These are phyloP conservation scores for Tylochromis polylepis DNA, from an alignment of 2,113 vertebrate species.

Conservation along the genomic window DNA sequence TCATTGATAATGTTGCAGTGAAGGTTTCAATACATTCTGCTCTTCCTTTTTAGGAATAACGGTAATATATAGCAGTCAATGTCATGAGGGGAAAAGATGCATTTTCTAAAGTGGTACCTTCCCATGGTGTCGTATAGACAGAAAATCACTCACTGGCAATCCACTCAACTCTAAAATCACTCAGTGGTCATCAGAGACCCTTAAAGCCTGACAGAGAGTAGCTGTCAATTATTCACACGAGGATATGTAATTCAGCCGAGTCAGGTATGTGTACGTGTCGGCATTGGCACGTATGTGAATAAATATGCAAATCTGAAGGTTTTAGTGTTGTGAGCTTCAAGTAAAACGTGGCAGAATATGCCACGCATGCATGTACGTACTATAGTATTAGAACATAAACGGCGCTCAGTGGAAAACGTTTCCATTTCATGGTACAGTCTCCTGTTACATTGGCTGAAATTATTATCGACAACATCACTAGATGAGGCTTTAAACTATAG, in stretches of 20 bases:
- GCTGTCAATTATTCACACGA: conserved; percentile 46
- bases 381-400: not conserved
- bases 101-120: conserved; percentile 38
- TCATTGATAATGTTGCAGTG: not conserved
- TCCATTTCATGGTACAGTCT: not conserved
- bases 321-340: not conserved
- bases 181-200: conserved; percentile 55
- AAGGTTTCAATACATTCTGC: not conserved
- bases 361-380: not conserved
- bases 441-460: not conserved
- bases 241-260: conserved; percentile 17
- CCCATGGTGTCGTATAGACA: conserved; percentile 19
- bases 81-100: not conserved
- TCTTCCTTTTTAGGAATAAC: not conserved
- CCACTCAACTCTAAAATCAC: conserved; percentile 63
- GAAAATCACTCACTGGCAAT: conserved; percentile 55
- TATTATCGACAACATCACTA: not conserved
- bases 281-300: not conserved
- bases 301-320: not conserved
- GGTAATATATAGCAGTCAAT: not conserved
- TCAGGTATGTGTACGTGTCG: not conserved
- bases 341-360: not conserved
- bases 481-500: not conserved
- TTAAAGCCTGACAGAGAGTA: conserved; percentile 45
- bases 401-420: not conserved